Percentiles rank a stretch among this genome's conserved stretches.
Evolutionary conservation across 1,140 invertebrate genomes (phyloP).

Genomic region (Lepidotrigona ventralis): DNA sequence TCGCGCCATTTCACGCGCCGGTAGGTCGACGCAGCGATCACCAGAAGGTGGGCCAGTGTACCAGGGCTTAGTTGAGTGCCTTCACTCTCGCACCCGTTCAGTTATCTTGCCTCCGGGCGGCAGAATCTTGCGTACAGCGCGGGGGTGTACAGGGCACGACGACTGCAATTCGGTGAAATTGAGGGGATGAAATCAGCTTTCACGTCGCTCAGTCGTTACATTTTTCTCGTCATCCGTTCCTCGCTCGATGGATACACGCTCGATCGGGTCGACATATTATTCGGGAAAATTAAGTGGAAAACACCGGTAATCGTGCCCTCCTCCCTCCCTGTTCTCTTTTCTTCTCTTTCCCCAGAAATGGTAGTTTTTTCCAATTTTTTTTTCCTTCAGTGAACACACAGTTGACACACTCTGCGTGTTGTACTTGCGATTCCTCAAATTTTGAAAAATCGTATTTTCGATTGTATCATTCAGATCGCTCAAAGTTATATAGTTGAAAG

Average conservation of each 20-base stretch:
- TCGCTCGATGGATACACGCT: not conserved
- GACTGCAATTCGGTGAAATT: slow-evolving; percentile 52
- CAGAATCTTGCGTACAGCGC: slow-evolving; percentile 25
- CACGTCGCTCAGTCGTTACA: slow-evolving; percentile 51
- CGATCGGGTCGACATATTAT: not conserved
- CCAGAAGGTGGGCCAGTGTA: slow-evolving; percentile 31
- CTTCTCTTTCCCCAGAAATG: not conserved
- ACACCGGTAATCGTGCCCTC: not conserved
- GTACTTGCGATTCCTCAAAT: too few relatives aligned
- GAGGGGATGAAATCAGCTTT: slow-evolving; percentile 61
- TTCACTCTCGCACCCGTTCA: slow-evolving; percentile 36
- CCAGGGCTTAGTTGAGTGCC: slow-evolving; percentile 35
- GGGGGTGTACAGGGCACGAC: not conserved
- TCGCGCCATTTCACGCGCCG: slow-evolving; percentile 65
- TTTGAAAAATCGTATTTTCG: too few relatives aligned
- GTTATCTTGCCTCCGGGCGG: slow-evolving; percentile 51
- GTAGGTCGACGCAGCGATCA: slow-evolving; percentile 57
- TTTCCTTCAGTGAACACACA: too few relatives aligned
- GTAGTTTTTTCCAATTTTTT: not conserved
- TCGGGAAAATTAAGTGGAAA: slow-evolving; percentile 26
- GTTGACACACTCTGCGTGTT: too few relatives aligned
- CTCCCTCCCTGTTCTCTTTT: not conserved
- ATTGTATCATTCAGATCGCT: too few relatives aligned
- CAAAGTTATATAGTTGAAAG: too few relatives aligned
- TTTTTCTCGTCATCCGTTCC: slow-evolving; percentile 18